Evolutionary conservation across 2,888 invertebrate genomes (phyloP).

Genomic region (Hymenopus coronatus): DNA sequence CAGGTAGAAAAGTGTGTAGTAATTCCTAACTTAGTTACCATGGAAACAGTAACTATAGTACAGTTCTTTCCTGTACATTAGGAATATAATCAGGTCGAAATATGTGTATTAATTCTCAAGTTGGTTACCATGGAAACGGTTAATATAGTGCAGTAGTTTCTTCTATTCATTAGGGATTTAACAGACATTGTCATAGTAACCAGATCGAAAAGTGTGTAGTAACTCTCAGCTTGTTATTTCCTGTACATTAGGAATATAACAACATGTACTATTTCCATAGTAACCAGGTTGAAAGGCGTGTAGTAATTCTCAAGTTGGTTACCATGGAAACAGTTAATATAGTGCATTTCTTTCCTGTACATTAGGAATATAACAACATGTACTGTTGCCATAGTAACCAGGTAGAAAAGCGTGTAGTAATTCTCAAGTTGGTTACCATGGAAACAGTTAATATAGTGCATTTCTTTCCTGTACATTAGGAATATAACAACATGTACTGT

Average conservation of each 20-base stretch:
- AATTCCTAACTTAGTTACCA: neutral
- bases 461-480: too few relatives aligned
- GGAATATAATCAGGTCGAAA: neutral
- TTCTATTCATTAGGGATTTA: neutral
- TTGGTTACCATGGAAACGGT: neutral
- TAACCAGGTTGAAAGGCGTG: neutral
- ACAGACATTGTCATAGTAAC: neutral
- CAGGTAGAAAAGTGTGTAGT: neutral
- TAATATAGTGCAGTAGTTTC: neutral
- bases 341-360: too few relatives aligned
- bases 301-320: neutral
- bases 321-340: too few relatives aligned
- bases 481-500: too few relatives aligned
- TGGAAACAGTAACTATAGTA: neutral
- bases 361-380: too few relatives aligned
- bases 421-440: too few relatives aligned
- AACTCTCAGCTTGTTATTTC: neutral
- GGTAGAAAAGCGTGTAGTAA: too few relatives aligned
- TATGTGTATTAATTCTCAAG: neutral
- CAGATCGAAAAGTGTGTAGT: neutral
- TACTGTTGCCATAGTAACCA: too few relatives aligned
- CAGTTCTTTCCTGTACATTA: neutral
- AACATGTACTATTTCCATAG: neutral
- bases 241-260: neutral
- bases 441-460: too few relatives aligned